A percentile compares a stretch with the other conserved stretches of the same genome.
These are phyloP conservation scores for Pagetopsis macropterus DNA, from an alignment of 2,797 vertebrate species.

Conservation along the genomic window DNA sequence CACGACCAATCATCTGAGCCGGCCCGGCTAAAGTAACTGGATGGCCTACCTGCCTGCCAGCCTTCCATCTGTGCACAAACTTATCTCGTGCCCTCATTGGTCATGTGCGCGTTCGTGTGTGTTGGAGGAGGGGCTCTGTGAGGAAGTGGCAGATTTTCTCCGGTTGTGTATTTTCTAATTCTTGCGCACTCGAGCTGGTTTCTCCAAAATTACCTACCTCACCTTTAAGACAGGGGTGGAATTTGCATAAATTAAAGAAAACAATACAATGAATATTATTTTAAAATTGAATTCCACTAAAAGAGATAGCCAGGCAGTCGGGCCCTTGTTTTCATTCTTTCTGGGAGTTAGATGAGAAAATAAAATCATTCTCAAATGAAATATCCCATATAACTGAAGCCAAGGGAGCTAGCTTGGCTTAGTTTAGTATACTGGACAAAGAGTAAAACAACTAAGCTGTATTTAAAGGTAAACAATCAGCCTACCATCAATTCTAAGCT, in stretches of 20 bases:
- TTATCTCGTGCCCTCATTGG: too few species aligned
- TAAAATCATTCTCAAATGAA: neutral
- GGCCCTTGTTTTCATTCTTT: too few species aligned
- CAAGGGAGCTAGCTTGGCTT: neutral
- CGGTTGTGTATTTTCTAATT: too few species aligned
- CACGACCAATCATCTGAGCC: too few species aligned
- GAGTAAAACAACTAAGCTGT: neutral
- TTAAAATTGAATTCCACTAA: neutral
- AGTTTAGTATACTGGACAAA: neutral
- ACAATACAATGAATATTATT: neutral
- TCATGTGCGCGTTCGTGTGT: too few species aligned
- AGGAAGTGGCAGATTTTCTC: too few species aligned
- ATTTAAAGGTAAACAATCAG: neutral
- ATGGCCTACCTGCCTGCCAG: too few species aligned
- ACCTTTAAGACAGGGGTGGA: neutral
- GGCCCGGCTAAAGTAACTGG: too few species aligned
- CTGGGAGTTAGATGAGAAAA: neutral
- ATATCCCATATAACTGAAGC: neutral
- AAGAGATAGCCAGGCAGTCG: neutral
- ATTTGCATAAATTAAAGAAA: neutral
- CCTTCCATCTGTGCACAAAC: too few species aligned
- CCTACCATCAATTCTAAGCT: neutral
- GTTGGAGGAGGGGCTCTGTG: too few species aligned
- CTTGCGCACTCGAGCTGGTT: too few species aligned
- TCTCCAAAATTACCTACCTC: too few species aligned